Conservation (phyloP, 1,140 invertebrate species). For the Drosophila trapezifrons region DNA sequence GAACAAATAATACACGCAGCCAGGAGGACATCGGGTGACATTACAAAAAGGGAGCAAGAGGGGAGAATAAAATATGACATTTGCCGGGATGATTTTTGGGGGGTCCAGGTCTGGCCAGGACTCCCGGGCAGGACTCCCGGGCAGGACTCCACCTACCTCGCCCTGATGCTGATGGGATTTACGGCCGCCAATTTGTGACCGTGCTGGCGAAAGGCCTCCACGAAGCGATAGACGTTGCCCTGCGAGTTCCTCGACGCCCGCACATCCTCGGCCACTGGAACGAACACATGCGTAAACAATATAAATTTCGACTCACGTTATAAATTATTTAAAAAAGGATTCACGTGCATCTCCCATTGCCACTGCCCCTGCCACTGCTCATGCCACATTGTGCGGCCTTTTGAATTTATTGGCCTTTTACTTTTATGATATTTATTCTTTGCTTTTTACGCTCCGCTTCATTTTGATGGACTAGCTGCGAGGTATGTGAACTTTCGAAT, state of each 20-base stretch:
- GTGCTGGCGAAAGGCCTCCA: slow-evolving; percentile 85
- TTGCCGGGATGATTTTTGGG: slow-evolving; percentile 15
- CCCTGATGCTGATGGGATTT: slow-evolving; percentile 85
- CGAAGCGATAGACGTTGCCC: slow-evolving; percentile 84
- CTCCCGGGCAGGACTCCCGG: neutral
- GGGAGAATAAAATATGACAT: slow-evolving; percentile 58
- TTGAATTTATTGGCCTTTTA: slow-evolving; percentile 80
- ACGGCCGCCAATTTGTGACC: slow-evolving; percentile 85
- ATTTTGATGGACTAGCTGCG: slow-evolving; percentile 28
- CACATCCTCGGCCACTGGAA: slow-evolving; percentile 74
- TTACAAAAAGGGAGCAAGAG: slow-evolving; percentile 38
- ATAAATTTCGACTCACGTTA: slow-evolving; percentile 73
- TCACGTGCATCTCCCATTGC: slow-evolving; percentile 36
- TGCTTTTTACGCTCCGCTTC: slow-evolving; percentile 40
- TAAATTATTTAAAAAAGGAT: slow-evolving; percentile 80
- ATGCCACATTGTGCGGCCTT: slow-evolving; percentile 42
- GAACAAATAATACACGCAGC: slow-evolving; percentile 44
- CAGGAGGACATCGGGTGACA: slow-evolving; percentile 39
- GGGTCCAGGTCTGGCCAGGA: neutral
- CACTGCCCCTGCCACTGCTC: slow-evolving; percentile 9
- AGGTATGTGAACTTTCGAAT: slow-evolving; percentile 29
- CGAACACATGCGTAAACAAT: slow-evolving; percentile 76
- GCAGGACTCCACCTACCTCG: slow-evolving; percentile 75
- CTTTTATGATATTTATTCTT: slow-evolving; percentile 74
- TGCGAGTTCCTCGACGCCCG: slow-evolving; percentile 71